Conservation (phyloP, 2,113 vertebrate genomes). For the Puffinus mauretanicus region DNA sequence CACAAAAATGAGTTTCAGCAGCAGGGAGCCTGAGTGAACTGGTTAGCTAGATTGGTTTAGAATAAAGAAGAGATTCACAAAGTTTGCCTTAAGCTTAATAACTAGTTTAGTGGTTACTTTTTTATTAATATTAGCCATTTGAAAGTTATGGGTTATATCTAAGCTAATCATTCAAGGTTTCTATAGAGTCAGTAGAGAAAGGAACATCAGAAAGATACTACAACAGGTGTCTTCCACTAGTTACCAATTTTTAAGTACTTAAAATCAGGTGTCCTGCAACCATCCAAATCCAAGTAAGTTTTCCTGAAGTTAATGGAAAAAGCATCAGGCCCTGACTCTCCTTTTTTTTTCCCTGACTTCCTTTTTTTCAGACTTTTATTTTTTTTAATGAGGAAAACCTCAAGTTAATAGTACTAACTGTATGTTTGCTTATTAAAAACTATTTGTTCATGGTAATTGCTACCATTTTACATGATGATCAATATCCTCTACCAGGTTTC, state of each 20-base stretch:
- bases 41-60: not conserved
- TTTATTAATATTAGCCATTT: not conserved
- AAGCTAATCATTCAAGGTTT: not conserved
- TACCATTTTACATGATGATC: conserved; percentile 41
- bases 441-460: conserved; percentile 58
- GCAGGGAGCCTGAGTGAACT: not conserved
- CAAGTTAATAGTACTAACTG: not conserved
- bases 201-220: not conserved
- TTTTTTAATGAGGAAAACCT: not conserved
- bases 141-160: not conserved
- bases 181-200: not conserved
- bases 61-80: not conserved
- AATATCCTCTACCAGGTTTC: not conserved
- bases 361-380: not conserved
- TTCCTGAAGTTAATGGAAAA: not conserved
- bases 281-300: not conserved
- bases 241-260: not conserved
- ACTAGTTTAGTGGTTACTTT: not conserved
- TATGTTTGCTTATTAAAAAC: conserved; percentile 36
- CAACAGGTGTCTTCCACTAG: not conserved
- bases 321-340: not conserved
- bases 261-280: not conserved
- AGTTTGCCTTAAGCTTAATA: not conserved
- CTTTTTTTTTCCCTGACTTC: not conserved
- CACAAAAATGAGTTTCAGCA: not conserved